Evolutionary conservation across 2,797 vertebrate species (phyloP).

Genomic region (Crocidura indochinensis): DNA sequence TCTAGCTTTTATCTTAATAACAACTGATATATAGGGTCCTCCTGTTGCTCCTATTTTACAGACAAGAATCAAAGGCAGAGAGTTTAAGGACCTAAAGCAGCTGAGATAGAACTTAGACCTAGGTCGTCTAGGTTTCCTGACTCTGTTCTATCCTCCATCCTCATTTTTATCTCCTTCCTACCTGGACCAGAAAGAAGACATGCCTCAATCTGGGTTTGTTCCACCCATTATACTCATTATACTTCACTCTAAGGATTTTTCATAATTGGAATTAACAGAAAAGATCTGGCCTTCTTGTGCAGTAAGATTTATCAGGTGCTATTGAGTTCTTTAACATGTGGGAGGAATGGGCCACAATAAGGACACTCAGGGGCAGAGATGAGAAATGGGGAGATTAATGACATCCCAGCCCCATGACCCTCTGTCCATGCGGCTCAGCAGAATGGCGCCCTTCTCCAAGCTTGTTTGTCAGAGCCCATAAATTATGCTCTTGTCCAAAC

Average conservation of each 20-base stretch:
- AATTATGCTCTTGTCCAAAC: background rate
- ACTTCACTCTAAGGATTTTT: background rate
- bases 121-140: background rate
- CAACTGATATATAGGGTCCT: background rate
- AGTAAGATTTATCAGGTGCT: background rate
- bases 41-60: slow-evolving; percentile 22
- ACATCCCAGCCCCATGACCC: background rate
- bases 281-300: background rate
- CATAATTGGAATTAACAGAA: slow-evolving; percentile 49
- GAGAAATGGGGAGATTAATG: background rate
- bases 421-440: background rate
- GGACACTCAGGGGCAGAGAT: slow-evolving; percentile 23
- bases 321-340: background rate
- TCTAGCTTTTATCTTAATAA: background rate
- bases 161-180: background rate
- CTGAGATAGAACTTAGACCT: background rate
- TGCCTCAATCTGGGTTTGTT: background rate
- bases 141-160: background rate
- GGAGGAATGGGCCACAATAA: background rate
- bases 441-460: background rate
- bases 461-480: slow-evolving; percentile 41
- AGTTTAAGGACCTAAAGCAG: background rate
- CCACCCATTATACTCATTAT: background rate
- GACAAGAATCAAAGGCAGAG: background rate
- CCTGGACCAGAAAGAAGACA: background rate